Percentiles rank a stretch among this genome's conserved stretches.
Evolutionary conservation across 2,888 invertebrate genomes (phyloP).

Genomic region (Polylopha cassiicola): DNA sequence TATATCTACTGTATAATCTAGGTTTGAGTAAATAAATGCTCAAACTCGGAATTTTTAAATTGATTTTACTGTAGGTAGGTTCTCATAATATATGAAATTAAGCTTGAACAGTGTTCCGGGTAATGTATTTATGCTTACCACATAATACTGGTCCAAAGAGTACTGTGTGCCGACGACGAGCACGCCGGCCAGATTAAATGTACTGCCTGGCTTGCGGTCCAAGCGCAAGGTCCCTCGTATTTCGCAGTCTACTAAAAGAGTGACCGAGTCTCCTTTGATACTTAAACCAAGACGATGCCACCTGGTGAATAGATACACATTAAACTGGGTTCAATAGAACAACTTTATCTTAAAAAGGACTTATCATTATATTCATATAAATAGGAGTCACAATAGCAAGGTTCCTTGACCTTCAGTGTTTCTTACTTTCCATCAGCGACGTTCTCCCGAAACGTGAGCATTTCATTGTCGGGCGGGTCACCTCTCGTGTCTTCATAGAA

Average conservation of each 20-base stretch:
- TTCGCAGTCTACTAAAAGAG: slow-evolving; percentile 85
- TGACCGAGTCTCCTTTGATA: slow-evolving; percentile 87
- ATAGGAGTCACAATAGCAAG: too few relatives aligned
- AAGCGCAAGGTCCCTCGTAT: slow-evolving; percentile 79
- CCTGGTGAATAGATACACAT: slow-evolving; percentile 54
- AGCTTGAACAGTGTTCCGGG: neutral
- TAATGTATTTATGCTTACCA: slow-evolving; percentile 53
- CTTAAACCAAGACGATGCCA: slow-evolving; percentile 92
- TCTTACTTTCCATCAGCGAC: slow-evolving; percentile 83
- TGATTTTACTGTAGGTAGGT: too few relatives aligned
- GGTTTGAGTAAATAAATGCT: too few relatives aligned
- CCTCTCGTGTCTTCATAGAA: slow-evolving; percentile 83
- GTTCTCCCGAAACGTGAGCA: slow-evolving; percentile 81
- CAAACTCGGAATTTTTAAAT: too few relatives aligned
- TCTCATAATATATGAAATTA: too few relatives aligned
- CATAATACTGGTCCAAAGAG: slow-evolving; percentile 81
- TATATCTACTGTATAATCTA: too few relatives aligned
- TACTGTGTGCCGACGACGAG: slow-evolving; percentile 87
- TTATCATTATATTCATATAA: too few relatives aligned
- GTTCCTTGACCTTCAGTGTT: neutral
- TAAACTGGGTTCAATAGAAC: too few relatives aligned
- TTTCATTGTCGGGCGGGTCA: slow-evolving; percentile 77
- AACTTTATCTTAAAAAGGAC: too few relatives aligned
- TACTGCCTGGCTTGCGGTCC: slow-evolving; percentile 77
- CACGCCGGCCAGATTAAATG: slow-evolving; percentile 83